Conservation (phyloP, 2,888 invertebrate genomes). For the Altica lythri region DNA sequence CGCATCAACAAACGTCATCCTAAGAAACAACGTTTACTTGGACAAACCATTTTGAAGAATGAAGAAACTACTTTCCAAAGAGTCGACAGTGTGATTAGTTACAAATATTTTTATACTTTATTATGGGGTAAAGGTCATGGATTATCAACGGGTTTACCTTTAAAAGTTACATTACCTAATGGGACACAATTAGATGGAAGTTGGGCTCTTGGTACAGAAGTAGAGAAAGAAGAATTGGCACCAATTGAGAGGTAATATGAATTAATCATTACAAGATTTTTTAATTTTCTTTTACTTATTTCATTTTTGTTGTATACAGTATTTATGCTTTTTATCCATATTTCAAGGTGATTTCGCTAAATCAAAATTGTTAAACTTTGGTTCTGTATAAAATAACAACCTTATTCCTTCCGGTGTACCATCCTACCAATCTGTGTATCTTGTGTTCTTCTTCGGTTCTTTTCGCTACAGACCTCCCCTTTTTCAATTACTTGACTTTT, state of each 20-base stretch:
- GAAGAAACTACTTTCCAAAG: slow-evolving; percentile 58
- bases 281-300: neutral
- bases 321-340: too few relatives aligned
- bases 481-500: too few relatives aligned
- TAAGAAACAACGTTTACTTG: slow-evolving; percentile 50
- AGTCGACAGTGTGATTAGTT: slow-evolving; percentile 75
- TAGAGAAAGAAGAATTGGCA: slow-evolving; percentile 62
- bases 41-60: slow-evolving; percentile 57
- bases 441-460: too few relatives aligned
- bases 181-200: slow-evolving; percentile 63
- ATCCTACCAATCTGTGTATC: too few relatives aligned
- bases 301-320: too few relatives aligned
- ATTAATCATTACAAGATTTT: neutral
- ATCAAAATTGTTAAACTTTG: too few relatives aligned
- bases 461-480: too few relatives aligned
- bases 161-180: slow-evolving; percentile 65
- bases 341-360: too few relatives aligned
- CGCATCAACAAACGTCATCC: slow-evolving; percentile 55
- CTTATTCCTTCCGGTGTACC: too few relatives aligned
- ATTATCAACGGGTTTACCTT: slow-evolving; percentile 72
- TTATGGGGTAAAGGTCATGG: slow-evolving; percentile 82
- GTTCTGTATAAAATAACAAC: too few relatives aligned
- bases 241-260: slow-evolving; percentile 60
- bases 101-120: slow-evolving; percentile 70
- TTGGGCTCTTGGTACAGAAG: slow-evolving; percentile 68